Evolutionary conservation across 92 coral and sea anemone species (phyloP).

Genomic region (Bergia puertoricense): DNA sequence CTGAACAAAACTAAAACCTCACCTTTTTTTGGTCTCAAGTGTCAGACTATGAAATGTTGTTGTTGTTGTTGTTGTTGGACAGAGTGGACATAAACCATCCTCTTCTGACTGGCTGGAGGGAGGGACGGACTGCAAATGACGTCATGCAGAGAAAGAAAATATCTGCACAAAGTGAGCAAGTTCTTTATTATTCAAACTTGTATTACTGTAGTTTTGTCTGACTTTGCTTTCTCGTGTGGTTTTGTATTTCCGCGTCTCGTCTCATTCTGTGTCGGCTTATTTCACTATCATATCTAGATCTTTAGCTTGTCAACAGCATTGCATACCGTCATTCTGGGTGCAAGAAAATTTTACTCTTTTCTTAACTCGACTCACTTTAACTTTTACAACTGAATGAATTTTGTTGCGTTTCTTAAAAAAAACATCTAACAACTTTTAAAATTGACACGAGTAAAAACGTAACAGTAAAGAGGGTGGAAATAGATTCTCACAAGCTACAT

Average conservation of each 20-base stretch:
- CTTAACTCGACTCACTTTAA: too few species aligned
- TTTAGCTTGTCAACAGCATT: too few species aligned
- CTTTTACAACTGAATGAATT: too few species aligned
- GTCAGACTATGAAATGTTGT: neutral
- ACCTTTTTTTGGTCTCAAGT: neutral
- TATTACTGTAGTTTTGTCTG: neutral
- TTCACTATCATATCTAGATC: too few species aligned
- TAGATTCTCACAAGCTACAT: too few species aligned
- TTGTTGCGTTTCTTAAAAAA: too few species aligned
- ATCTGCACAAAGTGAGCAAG: constrained; percentile 42
- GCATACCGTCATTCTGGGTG: too few species aligned
- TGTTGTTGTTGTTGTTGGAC: constrained; percentile 9
- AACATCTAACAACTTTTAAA: too few species aligned
- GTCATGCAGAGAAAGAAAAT: constrained; percentile 24
- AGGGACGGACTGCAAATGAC: constrained; percentile 57
- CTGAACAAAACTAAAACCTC: neutral
- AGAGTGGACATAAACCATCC: constrained; percentile 79
- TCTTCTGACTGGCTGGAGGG: constrained; percentile 78
- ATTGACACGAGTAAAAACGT: too few species aligned
- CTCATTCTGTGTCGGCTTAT: neutral
- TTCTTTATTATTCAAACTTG: neutral
- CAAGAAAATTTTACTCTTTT: too few species aligned
- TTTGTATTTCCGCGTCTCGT: neutral
- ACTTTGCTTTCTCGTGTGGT: neutral
- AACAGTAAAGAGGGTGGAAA: too few species aligned